These are phyloP conservation scores for Cuculus canorus DNA, from an alignment of 2,797 vertebrate species.

Conservation along the genomic window DNA sequence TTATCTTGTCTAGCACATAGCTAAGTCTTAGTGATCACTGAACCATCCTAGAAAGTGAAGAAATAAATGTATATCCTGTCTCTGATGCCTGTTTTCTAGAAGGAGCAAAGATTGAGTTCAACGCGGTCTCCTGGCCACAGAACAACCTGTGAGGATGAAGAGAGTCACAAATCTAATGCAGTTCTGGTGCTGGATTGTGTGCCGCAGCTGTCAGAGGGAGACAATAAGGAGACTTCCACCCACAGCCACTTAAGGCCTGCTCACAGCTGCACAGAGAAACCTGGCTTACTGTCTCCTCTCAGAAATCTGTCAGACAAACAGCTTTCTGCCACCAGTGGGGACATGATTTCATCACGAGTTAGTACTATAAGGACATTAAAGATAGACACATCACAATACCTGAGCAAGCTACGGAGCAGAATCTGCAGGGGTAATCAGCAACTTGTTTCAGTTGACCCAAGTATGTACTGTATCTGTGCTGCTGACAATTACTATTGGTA, in stretches of 20 bases:
- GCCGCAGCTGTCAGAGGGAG: not conserved
- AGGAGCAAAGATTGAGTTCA: conserved; percentile 41
- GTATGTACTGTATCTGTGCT: conserved; percentile 69
- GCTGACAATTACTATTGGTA: not conserved
- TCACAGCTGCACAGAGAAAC: not conserved
- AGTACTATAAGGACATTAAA: not conserved
- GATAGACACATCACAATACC: not conserved
- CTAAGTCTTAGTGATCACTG: not conserved
- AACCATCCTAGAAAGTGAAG: not conserved
- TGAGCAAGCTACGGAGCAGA: conserved; percentile 40
- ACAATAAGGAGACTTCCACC: not conserved
- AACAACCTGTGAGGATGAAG: not conserved
- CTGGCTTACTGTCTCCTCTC: not conserved
- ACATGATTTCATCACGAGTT: not conserved
- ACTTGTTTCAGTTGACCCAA: conserved; percentile 76
- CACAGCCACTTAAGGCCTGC: not conserved
- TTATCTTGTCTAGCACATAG: not conserved
- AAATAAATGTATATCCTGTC: not conserved
- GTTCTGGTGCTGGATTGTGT: conserved; percentile 10
- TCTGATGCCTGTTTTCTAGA: conserved; percentile 60
- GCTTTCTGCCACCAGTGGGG: not conserved
- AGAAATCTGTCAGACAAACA: not conserved
- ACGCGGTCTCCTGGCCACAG: not conserved
- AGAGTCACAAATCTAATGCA: not conserved
- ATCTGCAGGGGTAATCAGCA: conserved; percentile 61